Evolutionary conservation across 2,797 vertebrate species (phyloP).

Genomic region (Gallinago solitaria): DNA sequence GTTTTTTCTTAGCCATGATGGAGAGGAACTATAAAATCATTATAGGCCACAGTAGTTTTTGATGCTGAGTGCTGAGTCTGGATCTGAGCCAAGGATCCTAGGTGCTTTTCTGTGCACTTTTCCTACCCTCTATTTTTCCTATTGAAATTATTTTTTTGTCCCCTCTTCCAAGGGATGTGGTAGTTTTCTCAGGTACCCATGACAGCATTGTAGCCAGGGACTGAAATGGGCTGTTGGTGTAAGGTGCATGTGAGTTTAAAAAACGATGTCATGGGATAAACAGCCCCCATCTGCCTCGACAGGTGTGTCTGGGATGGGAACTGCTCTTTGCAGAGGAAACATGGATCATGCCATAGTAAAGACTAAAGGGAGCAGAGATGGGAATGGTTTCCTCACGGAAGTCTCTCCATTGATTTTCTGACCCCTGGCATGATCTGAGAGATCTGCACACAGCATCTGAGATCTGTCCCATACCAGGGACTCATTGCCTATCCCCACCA

Average conservation of each 20-base stretch:
- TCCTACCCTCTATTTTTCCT: background rate
- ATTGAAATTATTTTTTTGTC: background rate
- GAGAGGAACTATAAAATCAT: background rate
- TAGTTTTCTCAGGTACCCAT: background rate
- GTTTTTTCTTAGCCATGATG: background rate
- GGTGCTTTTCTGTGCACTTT: background rate
- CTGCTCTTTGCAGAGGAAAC: background rate
- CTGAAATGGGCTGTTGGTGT: background rate
- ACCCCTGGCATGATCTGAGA: background rate
- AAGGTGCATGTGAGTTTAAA: background rate
- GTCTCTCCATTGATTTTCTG: accelerated
- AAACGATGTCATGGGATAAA: background rate
- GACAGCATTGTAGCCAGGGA: no score
- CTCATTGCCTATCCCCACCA: background rate
- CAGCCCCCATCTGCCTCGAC: background rate
- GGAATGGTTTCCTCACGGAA: accelerated
- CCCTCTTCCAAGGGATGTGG: background rate
- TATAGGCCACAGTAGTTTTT: background rate
- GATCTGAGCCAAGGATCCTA: background rate
- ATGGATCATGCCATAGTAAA: background rate
- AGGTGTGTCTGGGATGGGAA: background rate
- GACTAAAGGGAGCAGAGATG: accelerated
- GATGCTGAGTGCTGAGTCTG: background rate
- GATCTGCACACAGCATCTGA: accelerated
- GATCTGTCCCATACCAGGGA: background rate